phyloP scores from a whole-genome alignment of 2,888 invertebrate species.

The Epinotia nisella region DNA sequence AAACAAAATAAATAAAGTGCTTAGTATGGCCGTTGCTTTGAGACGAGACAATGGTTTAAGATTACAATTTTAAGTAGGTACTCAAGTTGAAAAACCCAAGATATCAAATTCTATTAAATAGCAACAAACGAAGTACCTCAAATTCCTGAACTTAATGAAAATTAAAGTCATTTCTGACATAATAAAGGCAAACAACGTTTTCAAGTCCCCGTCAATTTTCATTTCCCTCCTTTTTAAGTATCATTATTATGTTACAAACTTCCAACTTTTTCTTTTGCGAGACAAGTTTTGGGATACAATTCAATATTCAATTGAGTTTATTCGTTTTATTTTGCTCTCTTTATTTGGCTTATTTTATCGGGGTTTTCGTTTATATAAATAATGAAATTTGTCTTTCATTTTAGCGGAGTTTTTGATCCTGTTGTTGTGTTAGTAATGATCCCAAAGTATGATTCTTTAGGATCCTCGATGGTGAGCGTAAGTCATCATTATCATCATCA shows the following conservation, averaged over 20 bases:
- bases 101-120: neutral
- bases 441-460: no score
- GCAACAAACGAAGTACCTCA: neutral
- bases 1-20: no score
- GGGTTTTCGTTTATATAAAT: neutral
- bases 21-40: neutral
- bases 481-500: no score
- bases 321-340: constrained; percentile 2
- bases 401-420: neutral
- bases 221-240: constrained; percentile 21
- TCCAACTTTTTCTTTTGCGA: constrained; percentile 20
- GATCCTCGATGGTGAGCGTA: no score
- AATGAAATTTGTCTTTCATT: neutral
- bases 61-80: neutral
- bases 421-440: no score
- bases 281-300: constrained; percentile 25
- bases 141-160: constrained; percentile 7
- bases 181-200: constrained; percentile 10
- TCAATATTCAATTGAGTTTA: constrained; percentile 19
- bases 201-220: constrained; percentile 15
- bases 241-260: constrained; percentile 26
- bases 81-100: neutral
- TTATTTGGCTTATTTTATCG: neutral
- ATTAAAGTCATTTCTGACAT: constrained; percentile 7
- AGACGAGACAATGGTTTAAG: neutral